Base-by-base conservation (phyloP, 2,888 invertebrate species). In the Andrena praecox region DNA sequence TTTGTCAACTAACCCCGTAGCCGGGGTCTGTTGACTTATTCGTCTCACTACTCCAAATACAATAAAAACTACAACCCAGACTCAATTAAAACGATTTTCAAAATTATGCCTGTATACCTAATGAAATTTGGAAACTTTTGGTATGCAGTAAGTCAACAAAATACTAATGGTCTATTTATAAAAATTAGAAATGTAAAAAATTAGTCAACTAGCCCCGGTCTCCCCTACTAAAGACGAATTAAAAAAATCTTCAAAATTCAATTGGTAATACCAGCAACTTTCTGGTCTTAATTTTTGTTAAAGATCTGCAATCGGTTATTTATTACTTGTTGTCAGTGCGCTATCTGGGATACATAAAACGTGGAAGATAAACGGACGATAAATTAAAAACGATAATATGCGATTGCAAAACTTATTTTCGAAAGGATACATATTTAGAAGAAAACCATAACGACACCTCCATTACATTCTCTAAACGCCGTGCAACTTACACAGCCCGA, bases 401-500 rank as follows among this genome's bases (percentile, higher is more conserved):
- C 54, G 75, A 59, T 80, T 75, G 67, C 70, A 75, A 82, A 74
- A 78, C 60, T 48, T 74, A 73, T 79, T 81, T 79, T 69, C 29
- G 42, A 31, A 12, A 27, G 72, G 10, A 29, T 50, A 42, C 42
- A 42, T 12, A 35, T 59, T 56, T 24, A 16, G 7, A 3, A 6
- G 6, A 24, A 54, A 54, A 42, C 50, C 20, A 54, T 7, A 70
- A 56, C n/a, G 35, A 42, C 42, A 6, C 54, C 42, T 48, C 42
- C 31, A 50, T 74, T 62, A 31, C 31, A 6, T 27, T 50, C 33
- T 52, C 27, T 52, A 29, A 7, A 10, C 16, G 10, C 10, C 20
- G 5, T 10, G 33, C 10, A 20, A 35, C 31, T 56, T 76, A 12
- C 54, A n/a, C 24, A 76, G 71, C 12, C 10, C 2, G 4, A 42